These are phyloP conservation scores for Laticauda laticaudata DNA, from an alignment of 2,113 vertebrate species.

Conservation along the genomic window DNA sequence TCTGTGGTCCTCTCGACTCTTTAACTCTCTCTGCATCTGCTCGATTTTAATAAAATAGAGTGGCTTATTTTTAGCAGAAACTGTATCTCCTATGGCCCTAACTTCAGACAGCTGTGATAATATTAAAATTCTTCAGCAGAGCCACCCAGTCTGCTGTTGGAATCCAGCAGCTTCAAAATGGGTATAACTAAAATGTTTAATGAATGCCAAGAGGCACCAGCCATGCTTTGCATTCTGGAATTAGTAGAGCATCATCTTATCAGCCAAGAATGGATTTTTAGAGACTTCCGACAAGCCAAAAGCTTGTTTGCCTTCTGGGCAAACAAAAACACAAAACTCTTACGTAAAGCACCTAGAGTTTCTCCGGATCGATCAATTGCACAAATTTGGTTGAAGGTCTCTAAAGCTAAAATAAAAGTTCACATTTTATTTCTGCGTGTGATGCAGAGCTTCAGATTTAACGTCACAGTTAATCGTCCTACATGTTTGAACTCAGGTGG, in stretches of 20 bases:
- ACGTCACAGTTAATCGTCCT: not conserved
- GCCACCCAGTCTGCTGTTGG: not conserved
- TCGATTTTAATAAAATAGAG: accelerated
- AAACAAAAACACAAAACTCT: not conserved
- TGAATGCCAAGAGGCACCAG: not conserved
- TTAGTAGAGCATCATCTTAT: not conserved
- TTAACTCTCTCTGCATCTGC: accelerated
- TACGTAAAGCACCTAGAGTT: not conserved
- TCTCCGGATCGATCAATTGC: not conserved
- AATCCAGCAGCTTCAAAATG: not conserved
- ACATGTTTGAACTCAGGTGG: not conserved
- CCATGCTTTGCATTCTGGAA: accelerated
- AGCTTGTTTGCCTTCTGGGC: not conserved
- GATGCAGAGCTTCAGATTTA: not conserved
- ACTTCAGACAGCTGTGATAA: not conserved
- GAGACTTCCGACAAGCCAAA: not conserved
- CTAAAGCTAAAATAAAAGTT: not conserved
- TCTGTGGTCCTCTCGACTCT: not conserved
- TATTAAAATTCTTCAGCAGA: not conserved
- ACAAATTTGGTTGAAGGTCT: not conserved
- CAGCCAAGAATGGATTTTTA: not conserved
- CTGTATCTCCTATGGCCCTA: not conserved
- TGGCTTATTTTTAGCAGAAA: not conserved
- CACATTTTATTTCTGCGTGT: not conserved
- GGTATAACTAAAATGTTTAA: not conserved